A percentile compares a stretch with the other conserved stretches of the same genome.
These are phyloP conservation scores for Botia almorhae DNA, from an alignment of 2,797 vertebrate genomes.

Conservation along the genomic window DNA sequence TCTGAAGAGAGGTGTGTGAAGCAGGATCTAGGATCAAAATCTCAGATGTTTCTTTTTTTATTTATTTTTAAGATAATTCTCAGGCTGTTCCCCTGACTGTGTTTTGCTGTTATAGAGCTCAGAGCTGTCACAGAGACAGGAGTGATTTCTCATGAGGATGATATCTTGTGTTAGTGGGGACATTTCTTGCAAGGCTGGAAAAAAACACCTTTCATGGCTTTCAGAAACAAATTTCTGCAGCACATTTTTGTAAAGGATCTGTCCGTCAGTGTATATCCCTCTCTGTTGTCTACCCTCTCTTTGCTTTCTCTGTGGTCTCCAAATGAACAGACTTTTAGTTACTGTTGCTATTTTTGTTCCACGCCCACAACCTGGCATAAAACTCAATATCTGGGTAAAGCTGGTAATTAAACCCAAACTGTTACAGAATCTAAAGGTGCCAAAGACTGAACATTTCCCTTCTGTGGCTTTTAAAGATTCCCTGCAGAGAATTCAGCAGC, in stretches of 20 bases:
- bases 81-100: too few species aligned
- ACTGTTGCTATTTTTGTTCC: conserved; percentile 33
- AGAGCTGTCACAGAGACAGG: background rate
- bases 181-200: background rate
- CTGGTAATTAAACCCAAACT: conserved; percentile 34
- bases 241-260: background rate
- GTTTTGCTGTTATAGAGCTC: too few species aligned
- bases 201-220: background rate
- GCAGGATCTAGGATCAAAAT: too few species aligned
- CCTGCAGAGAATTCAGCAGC: conserved; percentile 27
- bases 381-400: conserved; percentile 21
- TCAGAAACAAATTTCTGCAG: background rate
- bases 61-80: too few species aligned
- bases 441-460: conserved; percentile 37
- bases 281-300: background rate
- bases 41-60: too few species aligned
- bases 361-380: conserved; percentile 27
- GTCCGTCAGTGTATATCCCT: background rate
- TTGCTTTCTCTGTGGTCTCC: conserved; percentile 9
- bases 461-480: conserved; percentile 35
- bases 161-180: background rate
- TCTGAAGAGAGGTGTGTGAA: background rate
- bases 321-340: conserved; percentile 25
- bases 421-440: conserved; percentile 23
- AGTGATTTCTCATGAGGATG: background rate